Base-by-base conservation (phyloP, 2,888 invertebrate genomes). In the Chymomyza fuscimana region DNA sequence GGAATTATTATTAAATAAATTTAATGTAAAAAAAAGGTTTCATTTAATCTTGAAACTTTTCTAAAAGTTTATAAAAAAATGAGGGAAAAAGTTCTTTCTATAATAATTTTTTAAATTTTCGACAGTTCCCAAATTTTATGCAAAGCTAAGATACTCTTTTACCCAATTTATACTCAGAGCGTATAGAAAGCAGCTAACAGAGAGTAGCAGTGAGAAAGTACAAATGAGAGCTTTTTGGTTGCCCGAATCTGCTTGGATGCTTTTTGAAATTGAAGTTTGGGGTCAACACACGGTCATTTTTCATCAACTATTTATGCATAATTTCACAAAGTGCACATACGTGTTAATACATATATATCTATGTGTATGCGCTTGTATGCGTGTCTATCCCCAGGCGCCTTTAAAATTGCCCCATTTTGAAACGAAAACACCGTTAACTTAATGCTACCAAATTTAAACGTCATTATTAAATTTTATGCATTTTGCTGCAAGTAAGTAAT, bases 401-500 rank as follows among this genome's bases (percentile, higher is more conserved):
- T 52, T 32, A 7, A 61, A 54, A 63, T 52, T 63, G 29, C 52
- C 36, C 19, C 32, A 54, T 15, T 19, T 1, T 5, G 46, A 36
- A 1, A 6, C 36, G 25, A 25, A 46, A 46, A 46, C 12, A 10
- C 40, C 4, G 4, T 12, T 12, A 10, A 10, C 12, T 46, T 12
- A 46, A 46, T 46, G 40, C 40, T 46, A 12, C 40, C 40, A 46
- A 46, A 54, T 58, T 32, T 65, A 67, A 62, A 58, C 71, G 71
- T 52, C 71, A 87, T 87, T 84, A 86, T 84, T 86, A 87, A 86
- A 84, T 87, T 82, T 73, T 80, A 80, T 87, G 81, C 80, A 86
- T 87, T 87, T 46, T 74, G 71, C 74, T 83, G 61, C 86, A 80
- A 82, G 87, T 84, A 76, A 82, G 84, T 84, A 81, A 63, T 62